Evolutionary conservation across 2,888 invertebrate species (phyloP).

Genomic region (Andrena praecox): DNA sequence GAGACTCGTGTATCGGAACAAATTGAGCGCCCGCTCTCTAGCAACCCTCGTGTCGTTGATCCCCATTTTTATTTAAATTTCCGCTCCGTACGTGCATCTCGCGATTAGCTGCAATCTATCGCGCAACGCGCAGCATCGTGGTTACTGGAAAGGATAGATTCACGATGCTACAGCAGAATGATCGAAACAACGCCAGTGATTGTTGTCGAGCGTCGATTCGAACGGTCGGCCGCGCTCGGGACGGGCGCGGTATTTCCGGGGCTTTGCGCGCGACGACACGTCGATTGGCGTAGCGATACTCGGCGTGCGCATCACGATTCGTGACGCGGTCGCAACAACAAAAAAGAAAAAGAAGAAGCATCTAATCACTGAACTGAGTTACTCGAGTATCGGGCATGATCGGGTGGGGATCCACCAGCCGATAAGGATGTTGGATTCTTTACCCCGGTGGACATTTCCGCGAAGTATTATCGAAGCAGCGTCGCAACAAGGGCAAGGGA

Average conservation of each 20-base stretch:
- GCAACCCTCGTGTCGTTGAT: conserved; percentile 12
- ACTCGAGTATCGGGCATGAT: neutral
- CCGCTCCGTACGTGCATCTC: neutral
- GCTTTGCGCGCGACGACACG: conserved; percentile 74
- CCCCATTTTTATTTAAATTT: conserved; percentile 22
- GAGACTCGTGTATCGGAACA: neutral
- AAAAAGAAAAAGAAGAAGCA: conserved; percentile 8
- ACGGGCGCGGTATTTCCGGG: conserved; percentile 84
- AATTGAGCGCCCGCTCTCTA: neutral
- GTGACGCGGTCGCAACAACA: conserved; percentile 58
- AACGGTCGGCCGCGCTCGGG: conserved; percentile 77
- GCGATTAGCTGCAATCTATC: neutral
- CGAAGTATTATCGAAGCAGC: neutral
- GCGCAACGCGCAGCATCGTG: neutral
- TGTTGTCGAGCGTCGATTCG: conserved; percentile 73
- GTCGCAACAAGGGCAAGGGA: conserved; percentile 62
- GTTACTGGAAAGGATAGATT: neutral
- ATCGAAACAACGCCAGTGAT: conserved; percentile 71
- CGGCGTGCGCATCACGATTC: conserved; percentile 57
- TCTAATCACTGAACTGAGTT: neutral
- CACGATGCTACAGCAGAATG: conserved; percentile 23
- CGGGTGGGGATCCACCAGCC: neutral
- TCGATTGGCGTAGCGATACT: conserved; percentile 74
- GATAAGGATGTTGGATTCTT: neutral
- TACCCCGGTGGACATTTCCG: neutral